Conservation (phyloP, 2,113 vertebrate species). For the Cyprinodon brontotheroides region DNA sequence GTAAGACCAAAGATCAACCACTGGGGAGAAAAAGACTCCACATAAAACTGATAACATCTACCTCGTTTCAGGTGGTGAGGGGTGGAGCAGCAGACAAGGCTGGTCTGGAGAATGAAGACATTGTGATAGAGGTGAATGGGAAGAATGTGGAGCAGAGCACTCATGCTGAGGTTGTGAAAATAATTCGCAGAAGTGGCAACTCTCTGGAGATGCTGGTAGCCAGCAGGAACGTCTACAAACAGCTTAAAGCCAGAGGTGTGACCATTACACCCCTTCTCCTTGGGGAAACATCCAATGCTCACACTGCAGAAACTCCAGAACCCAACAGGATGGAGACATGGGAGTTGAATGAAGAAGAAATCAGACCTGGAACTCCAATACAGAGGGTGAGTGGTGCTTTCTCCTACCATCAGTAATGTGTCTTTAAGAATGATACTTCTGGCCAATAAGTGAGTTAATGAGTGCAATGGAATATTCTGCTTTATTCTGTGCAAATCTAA, state of each 20-base stretch:
- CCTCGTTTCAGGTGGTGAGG: slow-evolving; percentile 80
- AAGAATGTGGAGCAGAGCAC: slow-evolving; percentile 80
- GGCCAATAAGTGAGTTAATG: background rate
- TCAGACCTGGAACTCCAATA: slow-evolving; percentile 39
- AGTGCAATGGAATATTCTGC: background rate
- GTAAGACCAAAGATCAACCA: slow-evolving; percentile 66
- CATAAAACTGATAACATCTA: background rate
- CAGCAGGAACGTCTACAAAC: slow-evolving; percentile 76
- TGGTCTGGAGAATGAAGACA: slow-evolving; percentile 84
- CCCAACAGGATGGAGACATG: background rate
- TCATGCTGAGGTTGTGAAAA: slow-evolving; percentile 84
- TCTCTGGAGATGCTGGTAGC: slow-evolving; percentile 85
- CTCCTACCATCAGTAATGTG: background rate
- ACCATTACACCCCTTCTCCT: slow-evolving; percentile 76
- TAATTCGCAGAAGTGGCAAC: slow-evolving; percentile 80
- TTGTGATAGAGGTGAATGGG: slow-evolving; percentile 89
- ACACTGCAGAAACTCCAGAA: slow-evolving; percentile 18
- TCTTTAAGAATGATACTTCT: background rate
- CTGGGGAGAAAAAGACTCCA: accelerated
- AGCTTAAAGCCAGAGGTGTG: slow-evolving; percentile 81
- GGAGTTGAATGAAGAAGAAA: slow-evolving; percentile 7
- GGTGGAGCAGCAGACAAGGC: slow-evolving; percentile 82
- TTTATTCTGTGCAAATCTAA: background rate
- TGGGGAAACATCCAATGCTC: slow-evolving; percentile 31
- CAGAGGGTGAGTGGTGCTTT: slow-evolving; percentile 68